These are phyloP conservation scores for Eristalis pertinax DNA, from an alignment of 2,888 invertebrate genomes.

Conservation along the genomic window DNA sequence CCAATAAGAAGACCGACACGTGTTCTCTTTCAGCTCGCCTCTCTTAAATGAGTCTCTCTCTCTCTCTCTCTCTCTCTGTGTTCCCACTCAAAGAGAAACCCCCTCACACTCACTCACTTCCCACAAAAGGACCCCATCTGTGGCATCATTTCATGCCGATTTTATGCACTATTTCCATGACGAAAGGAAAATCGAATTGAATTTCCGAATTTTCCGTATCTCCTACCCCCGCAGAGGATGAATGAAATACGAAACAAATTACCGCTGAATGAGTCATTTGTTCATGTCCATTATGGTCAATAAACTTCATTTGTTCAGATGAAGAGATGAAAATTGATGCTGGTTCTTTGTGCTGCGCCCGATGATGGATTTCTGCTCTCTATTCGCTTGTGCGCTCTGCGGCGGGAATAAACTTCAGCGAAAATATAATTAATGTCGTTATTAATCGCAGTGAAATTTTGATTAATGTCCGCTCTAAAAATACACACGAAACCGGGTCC, in stretches of 20 bases:
- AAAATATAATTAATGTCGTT: conserved; percentile 55
- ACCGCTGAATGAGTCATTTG: conserved; percentile 62
- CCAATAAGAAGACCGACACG: not conserved
- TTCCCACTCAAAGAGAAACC: not conserved
- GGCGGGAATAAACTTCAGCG: conserved; percentile 1
- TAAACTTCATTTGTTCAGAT: conserved; percentile 54
- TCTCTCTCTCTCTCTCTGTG: not conserved
- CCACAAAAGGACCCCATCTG: not conserved
- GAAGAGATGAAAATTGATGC: conserved; percentile 65
- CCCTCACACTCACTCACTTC: not conserved
- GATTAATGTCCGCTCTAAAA: conserved; percentile 49
- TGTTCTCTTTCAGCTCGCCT: not conserved
- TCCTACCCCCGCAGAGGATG: not conserved
- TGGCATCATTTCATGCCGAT: conserved; percentile 53
- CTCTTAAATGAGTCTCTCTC: not conserved
- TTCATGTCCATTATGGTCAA: conserved; percentile 63
- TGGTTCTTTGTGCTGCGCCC: conserved; percentile 49
- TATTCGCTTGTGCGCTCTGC: not conserved
- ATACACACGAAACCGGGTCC: conserved; percentile 4
- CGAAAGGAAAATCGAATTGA: conserved; percentile 31
- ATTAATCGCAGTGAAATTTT: conserved; percentile 53
- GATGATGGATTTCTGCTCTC: conserved; percentile 51
- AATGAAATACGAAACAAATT: conserved; percentile 63
- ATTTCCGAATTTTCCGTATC: conserved; percentile 2
- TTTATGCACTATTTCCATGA: conserved; percentile 37